Evolutionary conservation across 1,140 invertebrate species (phyloP).

Genomic region (Danaus plexippus): DNA sequence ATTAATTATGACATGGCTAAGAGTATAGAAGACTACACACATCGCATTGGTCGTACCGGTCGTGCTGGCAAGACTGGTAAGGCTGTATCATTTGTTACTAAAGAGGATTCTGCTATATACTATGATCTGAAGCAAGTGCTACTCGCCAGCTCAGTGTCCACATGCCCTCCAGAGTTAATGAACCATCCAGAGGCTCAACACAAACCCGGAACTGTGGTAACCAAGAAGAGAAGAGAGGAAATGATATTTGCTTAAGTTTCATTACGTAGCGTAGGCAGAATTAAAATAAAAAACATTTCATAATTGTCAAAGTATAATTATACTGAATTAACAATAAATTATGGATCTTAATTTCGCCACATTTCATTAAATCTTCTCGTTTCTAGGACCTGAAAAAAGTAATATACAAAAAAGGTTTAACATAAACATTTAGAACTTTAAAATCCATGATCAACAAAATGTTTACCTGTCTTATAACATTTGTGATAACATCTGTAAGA

Average conservation of each 20-base stretch:
- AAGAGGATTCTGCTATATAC: constrained; percentile 95
- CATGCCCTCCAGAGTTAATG: constrained; percentile 95
- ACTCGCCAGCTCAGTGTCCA: constrained; percentile 91
- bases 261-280: background rate
- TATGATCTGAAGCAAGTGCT: constrained; percentile 97
- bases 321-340: too few relatives aligned
- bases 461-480: too few relatives aligned
- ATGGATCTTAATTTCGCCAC: too few relatives aligned
- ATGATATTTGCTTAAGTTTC: constrained; percentile 87
- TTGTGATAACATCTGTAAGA: too few relatives aligned
- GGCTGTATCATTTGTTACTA: constrained; percentile 96
- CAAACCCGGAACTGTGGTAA: constrained; percentile 96
- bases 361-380: too few relatives aligned
- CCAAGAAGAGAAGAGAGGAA: constrained; percentile 95
- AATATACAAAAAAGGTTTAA: too few relatives aligned
- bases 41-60: constrained; percentile 99
- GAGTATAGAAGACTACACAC: constrained; percentile 98
- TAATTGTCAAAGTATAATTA: background rate
- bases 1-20: constrained; percentile 99
- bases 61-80: constrained; percentile 98
- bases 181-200: constrained; percentile 99
- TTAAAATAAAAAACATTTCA: constrained; percentile 7
- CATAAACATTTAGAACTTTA: too few relatives aligned
- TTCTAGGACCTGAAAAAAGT: too few relatives aligned
- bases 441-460: too few relatives aligned